These are phyloP conservation scores for Oryzias melastigma DNA, from an alignment of 2,113 vertebrate genomes.

Conservation along the genomic window DNA sequence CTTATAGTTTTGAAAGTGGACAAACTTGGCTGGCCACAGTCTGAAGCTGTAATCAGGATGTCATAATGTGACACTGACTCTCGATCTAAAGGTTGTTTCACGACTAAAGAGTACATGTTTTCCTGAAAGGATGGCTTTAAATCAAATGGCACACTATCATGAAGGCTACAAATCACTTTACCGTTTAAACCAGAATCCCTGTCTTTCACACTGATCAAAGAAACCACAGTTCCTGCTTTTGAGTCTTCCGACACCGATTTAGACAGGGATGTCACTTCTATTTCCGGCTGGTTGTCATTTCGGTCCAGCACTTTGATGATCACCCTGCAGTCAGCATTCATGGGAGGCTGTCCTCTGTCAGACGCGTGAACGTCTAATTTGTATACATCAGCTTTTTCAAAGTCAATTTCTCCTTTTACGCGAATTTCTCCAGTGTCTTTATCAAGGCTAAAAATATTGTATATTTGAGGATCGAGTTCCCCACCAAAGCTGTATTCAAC, in stretches of 20 bases:
- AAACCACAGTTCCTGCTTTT: constrained; percentile 65
- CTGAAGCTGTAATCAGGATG: constrained; percentile 56
- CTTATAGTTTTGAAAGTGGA: constrained; percentile 47
- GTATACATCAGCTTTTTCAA: constrained; percentile 54
- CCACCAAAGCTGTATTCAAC: constrained; percentile 64
- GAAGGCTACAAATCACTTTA: constrained; percentile 56
- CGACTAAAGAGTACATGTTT: constrained; percentile 67
- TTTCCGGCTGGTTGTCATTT: constrained; percentile 72
- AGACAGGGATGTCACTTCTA: constrained; percentile 70
- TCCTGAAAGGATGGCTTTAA: constrained; percentile 71
- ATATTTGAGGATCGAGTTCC: constrained; percentile 17
- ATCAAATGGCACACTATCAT: constrained; percentile 56
- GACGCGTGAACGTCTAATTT: constrained; percentile 61
- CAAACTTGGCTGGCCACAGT: constrained; percentile 61
- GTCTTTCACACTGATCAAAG: constrained; percentile 69
- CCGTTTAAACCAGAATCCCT: constrained; percentile 62
- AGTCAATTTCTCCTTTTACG: constrained; percentile 59
- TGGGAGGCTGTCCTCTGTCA: constrained; percentile 68
- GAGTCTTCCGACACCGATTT: constrained; percentile 55
- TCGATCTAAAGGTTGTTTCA: constrained; percentile 56
- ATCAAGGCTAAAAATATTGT: constrained; percentile 58
- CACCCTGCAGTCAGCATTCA: constrained; percentile 55
- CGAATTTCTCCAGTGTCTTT: constrained; percentile 59
- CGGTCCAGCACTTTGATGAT: constrained; percentile 62
- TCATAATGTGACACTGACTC: constrained; percentile 57